These are phyloP conservation scores for Trogon surrucura DNA, from an alignment of 2,113 vertebrate genomes.

Conservation along the genomic window DNA sequence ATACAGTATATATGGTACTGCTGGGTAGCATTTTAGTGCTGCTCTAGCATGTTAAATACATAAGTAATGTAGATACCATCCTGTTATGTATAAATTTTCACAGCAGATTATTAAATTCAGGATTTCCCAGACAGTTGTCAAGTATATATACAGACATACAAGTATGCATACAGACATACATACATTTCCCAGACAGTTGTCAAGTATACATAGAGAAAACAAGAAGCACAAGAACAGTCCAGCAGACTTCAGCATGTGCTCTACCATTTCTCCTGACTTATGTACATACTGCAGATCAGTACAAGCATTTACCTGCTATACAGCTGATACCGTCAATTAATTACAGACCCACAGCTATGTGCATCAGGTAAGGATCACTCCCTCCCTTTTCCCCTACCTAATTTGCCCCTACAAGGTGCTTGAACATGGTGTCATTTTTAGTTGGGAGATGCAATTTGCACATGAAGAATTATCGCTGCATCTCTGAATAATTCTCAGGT, in stretches of 20 bases:
- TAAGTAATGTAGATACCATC: not conserved
- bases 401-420: rapidly evolving
- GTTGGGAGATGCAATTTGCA: not conserved
- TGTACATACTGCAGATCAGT: not conserved
- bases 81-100: not conserved
- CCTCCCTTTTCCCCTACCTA: not conserved
- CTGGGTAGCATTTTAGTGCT: not conserved
- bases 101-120: not conserved
- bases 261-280: not conserved
- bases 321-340: not conserved
- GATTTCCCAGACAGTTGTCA: not conserved
- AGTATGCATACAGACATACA: not conserved
- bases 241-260: not conserved
- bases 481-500: not conserved
- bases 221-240: not conserved
- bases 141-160: not conserved
- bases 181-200: not conserved
- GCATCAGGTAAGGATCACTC: not conserved
- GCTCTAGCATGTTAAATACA: not conserved
- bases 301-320: not conserved
- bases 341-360: not conserved
- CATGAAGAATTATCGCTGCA: not conserved
- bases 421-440: not conserved
- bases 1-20: not conserved
- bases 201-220: not conserved